Evolutionary conservation across 1,140 invertebrate species (phyloP).

Genomic region (Drosophila seguyi): DNA sequence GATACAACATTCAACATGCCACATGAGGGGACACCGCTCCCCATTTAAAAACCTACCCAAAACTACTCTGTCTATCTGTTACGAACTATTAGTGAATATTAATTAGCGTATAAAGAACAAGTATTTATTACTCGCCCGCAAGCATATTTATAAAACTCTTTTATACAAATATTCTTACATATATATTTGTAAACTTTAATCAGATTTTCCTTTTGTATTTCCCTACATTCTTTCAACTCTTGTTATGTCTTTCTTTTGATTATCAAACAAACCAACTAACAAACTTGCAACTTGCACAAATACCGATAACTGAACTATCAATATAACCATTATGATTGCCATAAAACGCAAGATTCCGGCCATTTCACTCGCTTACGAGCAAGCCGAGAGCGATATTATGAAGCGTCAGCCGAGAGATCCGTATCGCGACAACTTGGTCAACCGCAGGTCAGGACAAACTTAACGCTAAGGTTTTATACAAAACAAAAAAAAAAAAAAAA

Average conservation of each 20-base stretch:
- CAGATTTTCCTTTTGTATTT: slow-evolving; percentile 77
- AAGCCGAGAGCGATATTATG: slow-evolving; percentile 99
- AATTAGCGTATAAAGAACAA: slow-evolving; percentile 64
- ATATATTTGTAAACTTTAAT: slow-evolving; percentile 75
- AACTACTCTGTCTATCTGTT: slow-evolving; percentile 60
- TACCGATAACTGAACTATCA: slow-evolving; percentile 49
- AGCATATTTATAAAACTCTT: slow-evolving; percentile 53
- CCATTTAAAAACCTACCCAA: slow-evolving; percentile 35
- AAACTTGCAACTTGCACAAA: slow-evolving; percentile 65
- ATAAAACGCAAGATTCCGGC: slow-evolving; percentile 94
- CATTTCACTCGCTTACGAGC: slow-evolving; percentile 99
- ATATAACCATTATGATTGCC: slow-evolving; percentile 59
- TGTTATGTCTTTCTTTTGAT: slow-evolving; percentile 83
- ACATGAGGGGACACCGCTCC: slow-evolving; percentile 30
- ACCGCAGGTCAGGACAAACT: slow-evolving; percentile 92
- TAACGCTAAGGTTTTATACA: slow-evolving; percentile 65
- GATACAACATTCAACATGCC: slow-evolving; percentile 28
- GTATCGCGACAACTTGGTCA: slow-evolving; percentile 97
- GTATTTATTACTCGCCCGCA: slow-evolving; percentile 61
- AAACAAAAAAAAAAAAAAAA: slow-evolving; percentile 40
- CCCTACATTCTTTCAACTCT: slow-evolving; percentile 72
- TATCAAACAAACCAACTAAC: slow-evolving; percentile 60
- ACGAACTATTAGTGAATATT: slow-evolving; percentile 64
- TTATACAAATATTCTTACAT: slow-evolving; percentile 54
- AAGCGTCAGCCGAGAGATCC: slow-evolving; percentile 99